Evolutionary conservation across 2,888 invertebrate species (phyloP), one percentile per base, ranked within the genome.

Genomic region (Saturnia japonica): DNA sequence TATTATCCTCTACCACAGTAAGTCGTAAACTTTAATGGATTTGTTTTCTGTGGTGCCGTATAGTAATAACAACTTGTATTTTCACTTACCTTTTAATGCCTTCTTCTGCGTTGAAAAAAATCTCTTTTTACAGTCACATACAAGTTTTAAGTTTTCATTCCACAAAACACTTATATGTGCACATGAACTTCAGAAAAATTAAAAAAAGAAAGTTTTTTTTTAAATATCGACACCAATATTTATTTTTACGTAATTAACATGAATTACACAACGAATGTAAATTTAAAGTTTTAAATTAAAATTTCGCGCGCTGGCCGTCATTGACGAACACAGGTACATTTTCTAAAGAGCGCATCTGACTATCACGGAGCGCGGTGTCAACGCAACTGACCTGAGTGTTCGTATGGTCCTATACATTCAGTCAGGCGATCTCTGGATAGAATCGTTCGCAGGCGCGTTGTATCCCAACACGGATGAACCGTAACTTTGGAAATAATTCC

Each of bases 1-100:
- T 73, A 77, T 83, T 78, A 80, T 81, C 75, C 75, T 78, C 76
- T 74, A 75, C 69, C 75, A 72, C 60, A 68, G 40, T 11, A 51
- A 62, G 47, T 62, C 64, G 54, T 71, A 25, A 71, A 68, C 51
- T 68, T 62, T 67, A 47, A 70, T 51, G 54, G 67, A 42, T 54
- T 70, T 70, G 43, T 67, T 67, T 67, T 70, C 62, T 62, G 16
- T 64, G 62, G 9, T 42, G 25, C 40, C 1, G 19, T 25, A 54
- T 51, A 40, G 19, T 11, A 12, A 70, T 64, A 42, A 70, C 51
- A 64, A 66, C 40, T 67, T 40, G 42, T 40, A 28, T 45, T 11
- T 42, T 19, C 34, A 42, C 70, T 67, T 43, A 70, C 70, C 67
- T 40, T 42, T 25, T 40, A 25, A 66, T 54, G 43, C 28, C 28